phyloP scores from a whole-genome alignment of 35 echinoderm and acorn worm genomes.

The Chiridota heheva region DNA sequence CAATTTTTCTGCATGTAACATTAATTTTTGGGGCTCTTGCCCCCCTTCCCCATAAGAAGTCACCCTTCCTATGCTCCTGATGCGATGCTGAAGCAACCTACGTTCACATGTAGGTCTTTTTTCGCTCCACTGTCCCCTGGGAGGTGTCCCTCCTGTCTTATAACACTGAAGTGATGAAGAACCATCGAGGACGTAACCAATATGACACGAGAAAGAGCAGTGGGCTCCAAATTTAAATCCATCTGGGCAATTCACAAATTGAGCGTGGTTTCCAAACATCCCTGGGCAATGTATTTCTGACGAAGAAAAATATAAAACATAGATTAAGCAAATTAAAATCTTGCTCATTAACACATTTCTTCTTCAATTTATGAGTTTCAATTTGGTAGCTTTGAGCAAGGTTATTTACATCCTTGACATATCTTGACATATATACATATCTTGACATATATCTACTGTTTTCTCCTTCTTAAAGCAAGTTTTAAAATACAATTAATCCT shows the following conservation, averaged over 20 bases:
- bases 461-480: too few relatives aligned
- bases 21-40: too few relatives aligned
- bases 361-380: too few relatives aligned
- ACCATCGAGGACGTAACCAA: constrained; percentile 4
- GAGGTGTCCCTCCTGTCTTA: not conserved
- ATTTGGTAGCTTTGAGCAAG: too few relatives aligned
- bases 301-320: too few relatives aligned
- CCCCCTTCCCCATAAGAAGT: not conserved
- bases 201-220: constrained; percentile 16
- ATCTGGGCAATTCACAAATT: constrained; percentile 13
- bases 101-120: constrained; percentile 7
- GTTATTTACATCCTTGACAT: too few relatives aligned
- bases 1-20: not conserved
- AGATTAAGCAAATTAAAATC: too few relatives aligned
- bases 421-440: too few relatives aligned
- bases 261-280: constrained; percentile 19
- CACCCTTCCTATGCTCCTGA: not conserved
- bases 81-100: not conserved
- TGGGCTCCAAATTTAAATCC: constrained; percentile 18
- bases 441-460: too few relatives aligned
- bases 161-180: not conserved
- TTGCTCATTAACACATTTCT: too few relatives aligned
- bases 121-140: constrained; percentile 1
- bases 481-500: too few relatives aligned
- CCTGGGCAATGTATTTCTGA: constrained; percentile 13